Evolutionary conservation across 2,113 vertebrate species (phyloP).

Genomic region (Panthera tigris): DNA sequence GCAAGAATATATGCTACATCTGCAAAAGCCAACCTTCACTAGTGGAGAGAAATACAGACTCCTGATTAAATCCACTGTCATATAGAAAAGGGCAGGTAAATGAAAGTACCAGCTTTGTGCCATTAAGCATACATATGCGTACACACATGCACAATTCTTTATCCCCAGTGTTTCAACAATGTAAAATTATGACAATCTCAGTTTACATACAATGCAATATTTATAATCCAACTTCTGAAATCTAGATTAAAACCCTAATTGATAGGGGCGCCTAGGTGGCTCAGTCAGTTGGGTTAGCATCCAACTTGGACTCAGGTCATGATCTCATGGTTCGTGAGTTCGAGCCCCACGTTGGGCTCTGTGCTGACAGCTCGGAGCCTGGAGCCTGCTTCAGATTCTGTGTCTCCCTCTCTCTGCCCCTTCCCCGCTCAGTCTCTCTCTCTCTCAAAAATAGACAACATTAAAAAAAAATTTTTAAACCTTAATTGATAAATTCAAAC

Average conservation of each 20-base stretch:
- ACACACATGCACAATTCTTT: background rate
- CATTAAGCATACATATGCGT: background rate
- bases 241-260: slow-evolving; percentile 35
- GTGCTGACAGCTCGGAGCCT: no score
- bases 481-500: slow-evolving; percentile 11
- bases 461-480: background rate
- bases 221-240: slow-evolving; percentile 23
- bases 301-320: background rate
- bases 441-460: background rate
- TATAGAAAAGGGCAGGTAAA: background rate
- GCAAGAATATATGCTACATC: background rate
- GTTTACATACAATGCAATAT: slow-evolving; percentile 28
- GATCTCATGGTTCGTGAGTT: background rate
- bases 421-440: background rate
- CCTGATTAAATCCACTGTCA: background rate
- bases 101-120: background rate
- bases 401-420: background rate
- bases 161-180: background rate
- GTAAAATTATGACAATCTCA: slow-evolving; percentile 3
- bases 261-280: background rate
- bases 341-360: background rate
- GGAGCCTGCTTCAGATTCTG: background rate
- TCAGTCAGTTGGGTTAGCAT: background rate
- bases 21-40: background rate
- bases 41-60: background rate